phyloP scores from a whole-genome alignment of 2,888 invertebrate genomes.

The Carterocephalus palaemon region DNA sequence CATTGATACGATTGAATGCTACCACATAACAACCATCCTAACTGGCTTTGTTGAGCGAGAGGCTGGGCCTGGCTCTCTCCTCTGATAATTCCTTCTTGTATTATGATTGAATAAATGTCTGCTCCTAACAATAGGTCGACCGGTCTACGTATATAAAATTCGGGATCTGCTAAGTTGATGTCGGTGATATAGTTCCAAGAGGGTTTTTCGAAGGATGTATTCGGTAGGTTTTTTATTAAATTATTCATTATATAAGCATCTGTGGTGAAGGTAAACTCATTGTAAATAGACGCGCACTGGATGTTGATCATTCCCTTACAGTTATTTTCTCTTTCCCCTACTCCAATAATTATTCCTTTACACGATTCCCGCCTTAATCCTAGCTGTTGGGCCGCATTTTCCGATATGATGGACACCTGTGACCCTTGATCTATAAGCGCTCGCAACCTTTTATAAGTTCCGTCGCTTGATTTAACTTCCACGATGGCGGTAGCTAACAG shows the following conservation, averaged over 20 bases:
- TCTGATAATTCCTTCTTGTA: slow-evolving; percentile 10
- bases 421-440: slow-evolving; percentile 28
- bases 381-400: slow-evolving; percentile 24
- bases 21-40: slow-evolving; percentile 32
- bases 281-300: slow-evolving; percentile 10
- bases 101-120: slow-evolving; percentile 5
- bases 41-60: slow-evolving; percentile 28
- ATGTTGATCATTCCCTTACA: slow-evolving; percentile 25
- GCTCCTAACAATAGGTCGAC: slow-evolving; percentile 29
- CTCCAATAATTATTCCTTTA: slow-evolving; percentile 21
- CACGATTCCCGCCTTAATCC: slow-evolving; percentile 8
- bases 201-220: slow-evolving; percentile 10
- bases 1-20: slow-evolving; percentile 13
- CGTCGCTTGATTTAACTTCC: slow-evolving; percentile 22
- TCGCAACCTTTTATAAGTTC: slow-evolving; percentile 6
- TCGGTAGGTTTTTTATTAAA: slow-evolving; percentile 24
- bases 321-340: slow-evolving; percentile 25
- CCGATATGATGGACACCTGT: slow-evolving; percentile 24
- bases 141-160: slow-evolving; percentile 21
- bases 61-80: not conserved
- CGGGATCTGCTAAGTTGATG: slow-evolving; percentile 21
- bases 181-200: slow-evolving; percentile 18
- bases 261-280: slow-evolving; percentile 17
- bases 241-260: slow-evolving; percentile 22
- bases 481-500: slow-evolving; percentile 20